Base-by-base conservation (phyloP, 2,113 vertebrate species). In the Gambusia holbrooki region DNA sequence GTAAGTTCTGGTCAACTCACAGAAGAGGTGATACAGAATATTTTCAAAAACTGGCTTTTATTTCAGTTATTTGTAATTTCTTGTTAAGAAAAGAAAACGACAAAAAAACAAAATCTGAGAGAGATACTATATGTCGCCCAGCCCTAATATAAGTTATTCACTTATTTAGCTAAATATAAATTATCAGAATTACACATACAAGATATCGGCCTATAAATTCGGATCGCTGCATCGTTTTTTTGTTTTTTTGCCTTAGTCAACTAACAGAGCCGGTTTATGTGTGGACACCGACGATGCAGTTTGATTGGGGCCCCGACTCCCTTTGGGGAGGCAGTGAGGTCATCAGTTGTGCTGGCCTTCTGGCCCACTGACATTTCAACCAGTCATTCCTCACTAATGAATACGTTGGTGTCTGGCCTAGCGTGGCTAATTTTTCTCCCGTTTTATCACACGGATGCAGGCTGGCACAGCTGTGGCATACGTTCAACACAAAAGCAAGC, bases 401-500 rank as follows among this genome's bases (percentile, higher is more conserved):
- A 91, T 82, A 84, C 71, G 82, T 90, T 91, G 71, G 84, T 66
- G 89, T 89, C 80, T 79, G 83, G 80, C 90, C 77, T 74, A 79
- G 84, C 81, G 70, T 22, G 77, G 80, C 87, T 82, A 72, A 92
- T 89, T 84, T 88, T 83, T 89, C 84, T 88, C 87, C 88, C 83
- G 83, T 90, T 93, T 94, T 94, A 94, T 95, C 94, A 83, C 78
- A 60, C 37, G 89, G 76, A 79, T 91, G 91, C 94, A 94, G 94
- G 81, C 86, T 76, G 82, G 80, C 88, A 62, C 77, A 64, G 86
- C 81, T 64, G 17, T 92, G 93, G 91, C 88, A 81, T 71, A 66
- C 72, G 40, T 75, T 92, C 92, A 91, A 84, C 80, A 88, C 89
- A 89, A 58, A 42, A 88, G 87, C 88, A 72, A 67, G 58, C 84